Evolutionary conservation across 1,140 invertebrate species (phyloP).

Genomic region (Marisa cornuarietis): DNA sequence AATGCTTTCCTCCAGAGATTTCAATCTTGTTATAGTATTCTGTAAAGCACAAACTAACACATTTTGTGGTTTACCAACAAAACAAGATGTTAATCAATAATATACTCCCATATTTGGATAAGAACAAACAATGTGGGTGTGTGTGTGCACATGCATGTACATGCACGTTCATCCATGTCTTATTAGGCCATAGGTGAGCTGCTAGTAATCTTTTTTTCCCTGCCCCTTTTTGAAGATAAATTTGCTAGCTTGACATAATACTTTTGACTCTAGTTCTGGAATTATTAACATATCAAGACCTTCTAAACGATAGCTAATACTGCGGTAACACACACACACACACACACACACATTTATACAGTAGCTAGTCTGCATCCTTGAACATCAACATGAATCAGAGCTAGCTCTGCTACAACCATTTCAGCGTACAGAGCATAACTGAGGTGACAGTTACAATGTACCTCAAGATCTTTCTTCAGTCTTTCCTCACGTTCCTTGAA

Average conservation of each 20-base stretch:
- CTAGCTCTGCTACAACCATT: not conserved
- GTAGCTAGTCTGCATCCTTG: no score
- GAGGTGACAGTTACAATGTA: constrained; percentile 26
- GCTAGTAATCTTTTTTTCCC: no score
- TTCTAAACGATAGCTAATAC: no score
- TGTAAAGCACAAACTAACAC: constrained; percentile 18
- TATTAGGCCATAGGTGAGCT: no score
- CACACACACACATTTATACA: not conserved
- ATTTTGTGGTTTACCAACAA: not conserved
- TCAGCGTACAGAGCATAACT: not conserved
- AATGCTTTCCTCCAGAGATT: constrained; percentile 57
- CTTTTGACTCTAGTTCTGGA: no score
- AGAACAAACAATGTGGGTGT: no score
- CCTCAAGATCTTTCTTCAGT: constrained; percentile 59
- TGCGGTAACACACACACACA: not conserved
- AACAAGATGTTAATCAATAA: not conserved
- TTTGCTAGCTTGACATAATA: no score
- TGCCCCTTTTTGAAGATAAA: no score
- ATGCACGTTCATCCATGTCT: no score
- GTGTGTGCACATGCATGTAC: no score
- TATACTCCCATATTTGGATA: not conserved
- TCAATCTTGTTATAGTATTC: constrained; percentile 47
- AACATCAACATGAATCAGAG: not conserved
- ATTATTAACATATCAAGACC: no score
- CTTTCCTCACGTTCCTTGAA: constrained; percentile 56